A percentile compares a stretch with the other conserved stretches of the same genome.
Conservation (phyloP, 2,888 invertebrate genomes). For the Tipula confusa region DNA sequence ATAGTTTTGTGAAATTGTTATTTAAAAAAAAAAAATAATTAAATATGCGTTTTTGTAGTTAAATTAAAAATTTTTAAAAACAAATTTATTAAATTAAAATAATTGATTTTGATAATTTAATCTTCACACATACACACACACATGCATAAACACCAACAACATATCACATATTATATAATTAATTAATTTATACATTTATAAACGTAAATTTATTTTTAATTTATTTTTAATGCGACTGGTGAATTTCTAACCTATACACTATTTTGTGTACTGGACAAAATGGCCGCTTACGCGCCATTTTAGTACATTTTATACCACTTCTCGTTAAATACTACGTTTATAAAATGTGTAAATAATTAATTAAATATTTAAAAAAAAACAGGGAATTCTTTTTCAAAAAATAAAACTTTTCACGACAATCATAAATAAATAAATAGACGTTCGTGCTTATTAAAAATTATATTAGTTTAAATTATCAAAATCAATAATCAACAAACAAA, state of each 20-base stretch:
- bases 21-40: background rate
- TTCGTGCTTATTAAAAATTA: background rate
- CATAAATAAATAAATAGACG: background rate
- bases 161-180: background rate
- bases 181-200: background rate
- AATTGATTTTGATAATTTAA: background rate
- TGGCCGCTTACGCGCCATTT: background rate
- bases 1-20: slow-evolving; percentile 30
- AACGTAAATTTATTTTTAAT: background rate
- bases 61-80: slow-evolving; percentile 29
- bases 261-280: background rate
- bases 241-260: background rate
- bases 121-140: background rate
- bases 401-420: background rate
- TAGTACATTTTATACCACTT: background rate
- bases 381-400: background rate
- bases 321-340: background rate
- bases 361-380: background rate
- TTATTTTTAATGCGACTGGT: background rate
- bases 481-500: background rate
- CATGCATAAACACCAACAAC: too few relatives aligned
- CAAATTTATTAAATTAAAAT: background rate
- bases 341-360: background rate
- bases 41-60: slow-evolving; percentile 30
- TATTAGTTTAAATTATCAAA: background rate